Evolutionary conservation across 2,113 vertebrate genomes (phyloP), one percentile per base, ranked within the genome.

Genomic region (Megatriorchis doriae): DNA sequence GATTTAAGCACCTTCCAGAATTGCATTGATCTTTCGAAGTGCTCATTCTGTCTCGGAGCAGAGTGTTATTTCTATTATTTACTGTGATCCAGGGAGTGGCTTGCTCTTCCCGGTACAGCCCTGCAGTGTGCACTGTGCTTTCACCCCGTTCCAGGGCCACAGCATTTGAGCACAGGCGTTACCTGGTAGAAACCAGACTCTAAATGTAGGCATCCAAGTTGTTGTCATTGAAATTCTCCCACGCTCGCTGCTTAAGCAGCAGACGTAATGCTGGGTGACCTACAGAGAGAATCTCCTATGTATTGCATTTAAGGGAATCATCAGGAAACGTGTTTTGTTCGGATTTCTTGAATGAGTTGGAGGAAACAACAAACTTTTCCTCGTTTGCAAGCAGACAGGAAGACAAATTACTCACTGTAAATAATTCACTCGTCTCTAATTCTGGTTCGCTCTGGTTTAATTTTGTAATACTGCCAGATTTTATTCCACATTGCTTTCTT

Each of bases 101-200:
- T 38, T 29, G 34, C 36, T 43, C 65, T 43, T 63, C 56, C 31
- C 43, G 2, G n/a, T 16, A 6, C 16, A 7, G 11, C 32, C 3
- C 11, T 8, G 10, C 0, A 3, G 42, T 3, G 29, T 3, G 13
- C 16, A 2, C 6, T 2, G 1, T 10, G 26, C 17, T 59, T 32
- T 21, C 7, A 6, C 1, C 3, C 5, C 4, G 0, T 27, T 36
- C 27, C 20, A 43, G 14, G 36, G 38, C 70, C 21, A 1, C 17
- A 21, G 12, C 38, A 2, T 40, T 40, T 29, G 16, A 52, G 22
- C 12, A 1, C 13, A 11, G 23, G 5, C 9, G 0, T 29, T 18
- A 4, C 11, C 45, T n/a, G 45, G 38, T 67, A 12, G 66, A 62
- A 67, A 34, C 31, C 40, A 38, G 18, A 12, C n/a, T 22, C 22